Evolutionary conservation across 1,140 invertebrate genomes (phyloP).

Genomic region (Aporrectodea caliginosa): DNA sequence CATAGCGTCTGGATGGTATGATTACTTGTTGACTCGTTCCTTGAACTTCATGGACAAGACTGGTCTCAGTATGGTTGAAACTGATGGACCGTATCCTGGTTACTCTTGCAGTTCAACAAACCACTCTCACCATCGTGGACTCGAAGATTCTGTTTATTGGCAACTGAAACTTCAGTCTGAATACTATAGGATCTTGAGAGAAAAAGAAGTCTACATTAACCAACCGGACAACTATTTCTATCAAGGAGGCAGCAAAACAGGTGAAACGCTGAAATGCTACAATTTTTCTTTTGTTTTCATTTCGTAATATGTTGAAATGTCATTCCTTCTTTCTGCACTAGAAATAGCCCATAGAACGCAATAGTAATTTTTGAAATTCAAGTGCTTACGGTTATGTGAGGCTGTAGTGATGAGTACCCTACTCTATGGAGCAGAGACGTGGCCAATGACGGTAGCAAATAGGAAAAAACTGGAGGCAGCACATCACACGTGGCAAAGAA

Average conservation of each 20-base stretch:
- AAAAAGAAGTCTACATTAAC: constrained; percentile 17
- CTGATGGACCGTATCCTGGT: constrained; percentile 23
- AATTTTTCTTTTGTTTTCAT: too few species aligned
- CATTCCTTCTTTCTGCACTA: too few species aligned
- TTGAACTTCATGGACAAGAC: constrained; percentile 15
- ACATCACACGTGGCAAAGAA: too few species aligned
- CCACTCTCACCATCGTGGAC: constrained; percentile 10
- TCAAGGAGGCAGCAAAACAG: constrained; percentile 25
- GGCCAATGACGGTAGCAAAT: too few species aligned
- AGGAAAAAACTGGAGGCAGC: too few species aligned
- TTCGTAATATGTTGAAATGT: too few species aligned
- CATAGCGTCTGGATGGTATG: constrained; percentile 24
- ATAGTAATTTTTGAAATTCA: too few species aligned
- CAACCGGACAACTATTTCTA: constrained; percentile 28
- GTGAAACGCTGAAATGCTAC: too few species aligned
- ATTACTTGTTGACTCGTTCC: constrained; percentile 9
- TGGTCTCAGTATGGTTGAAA: constrained; percentile 20
- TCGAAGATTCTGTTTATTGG: constrained; percentile 12
- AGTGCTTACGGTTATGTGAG: too few species aligned
- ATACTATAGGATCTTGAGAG: neutral
- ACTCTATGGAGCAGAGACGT: too few species aligned
- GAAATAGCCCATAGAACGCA: too few species aligned
- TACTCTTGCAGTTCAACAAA: constrained; percentile 15
- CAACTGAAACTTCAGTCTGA: constrained; percentile 13
- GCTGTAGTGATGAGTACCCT: too few species aligned